These are phyloP conservation scores for Ochotona princeps DNA, from an alignment of 2,113 vertebrate species.

Conservation along the genomic window DNA sequence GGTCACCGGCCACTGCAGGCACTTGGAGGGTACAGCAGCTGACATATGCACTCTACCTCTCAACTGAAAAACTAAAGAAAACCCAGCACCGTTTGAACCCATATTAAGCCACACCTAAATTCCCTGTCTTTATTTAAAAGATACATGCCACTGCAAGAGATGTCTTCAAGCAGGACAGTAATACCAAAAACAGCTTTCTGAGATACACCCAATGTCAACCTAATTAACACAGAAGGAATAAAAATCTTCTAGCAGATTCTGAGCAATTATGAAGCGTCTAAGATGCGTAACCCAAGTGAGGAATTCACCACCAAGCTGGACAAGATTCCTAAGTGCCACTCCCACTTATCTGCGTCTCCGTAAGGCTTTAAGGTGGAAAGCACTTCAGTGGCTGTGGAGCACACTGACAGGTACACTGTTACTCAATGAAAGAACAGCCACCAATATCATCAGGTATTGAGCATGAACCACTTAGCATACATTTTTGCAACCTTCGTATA, in stretches of 20 bases:
- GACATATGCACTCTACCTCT: too few relatives aligned
- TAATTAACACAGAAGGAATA: background rate
- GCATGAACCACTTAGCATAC: background rate
- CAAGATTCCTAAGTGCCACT: background rate
- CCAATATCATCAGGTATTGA: background rate
- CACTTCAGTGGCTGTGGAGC: background rate
- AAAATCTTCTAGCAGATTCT: background rate
- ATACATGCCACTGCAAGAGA: background rate
- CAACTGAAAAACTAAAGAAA: too few relatives aligned
- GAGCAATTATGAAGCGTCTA: background rate
- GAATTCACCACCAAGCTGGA: background rate
- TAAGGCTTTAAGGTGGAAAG: background rate
- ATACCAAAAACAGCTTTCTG: background rate
- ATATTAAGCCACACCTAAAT: background rate
- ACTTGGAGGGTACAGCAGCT: too few relatives aligned
- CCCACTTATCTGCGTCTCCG: background rate
- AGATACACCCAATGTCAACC: background rate
- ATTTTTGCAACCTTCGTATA: background rate
- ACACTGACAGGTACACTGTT: background rate
- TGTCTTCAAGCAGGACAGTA: background rate
- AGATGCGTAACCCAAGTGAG: background rate
- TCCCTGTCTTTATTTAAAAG: slow-evolving; percentile 51
- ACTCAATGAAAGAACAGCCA: background rate
- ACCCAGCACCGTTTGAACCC: background rate
- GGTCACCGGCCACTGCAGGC: too few relatives aligned